phyloP scores from a whole-genome alignment of 2,888 invertebrate genomes.

The Cantharis flavilabris region DNA sequence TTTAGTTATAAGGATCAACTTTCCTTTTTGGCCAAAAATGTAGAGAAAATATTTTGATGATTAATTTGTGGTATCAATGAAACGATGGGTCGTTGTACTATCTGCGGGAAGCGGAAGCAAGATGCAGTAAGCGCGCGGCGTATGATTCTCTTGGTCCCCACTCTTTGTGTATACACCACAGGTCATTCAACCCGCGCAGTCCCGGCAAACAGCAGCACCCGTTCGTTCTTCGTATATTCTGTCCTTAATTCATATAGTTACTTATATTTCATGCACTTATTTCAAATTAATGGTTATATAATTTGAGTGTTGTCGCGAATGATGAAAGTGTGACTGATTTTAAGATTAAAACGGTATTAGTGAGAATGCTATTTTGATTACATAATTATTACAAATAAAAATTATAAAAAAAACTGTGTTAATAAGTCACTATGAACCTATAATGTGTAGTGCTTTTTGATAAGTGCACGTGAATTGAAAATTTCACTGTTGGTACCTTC shows the following conservation, averaged over 20 bases:
- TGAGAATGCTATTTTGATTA: constrained; percentile 20
- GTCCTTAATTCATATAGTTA: constrained; percentile 49
- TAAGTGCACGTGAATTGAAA: constrained; percentile 7
- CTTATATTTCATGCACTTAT: constrained; percentile 46
- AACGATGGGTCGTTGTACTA: constrained; percentile 39
- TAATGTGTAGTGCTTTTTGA: constrained; percentile 16
- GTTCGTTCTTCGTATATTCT: constrained; percentile 48
- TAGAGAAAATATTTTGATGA: constrained; percentile 6
- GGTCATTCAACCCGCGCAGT: constrained; percentile 57
- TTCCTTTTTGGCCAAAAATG: not conserved
- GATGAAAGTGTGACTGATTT: constrained; percentile 28
- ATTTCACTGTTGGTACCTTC: not conserved
- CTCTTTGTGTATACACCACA: constrained; percentile 44
- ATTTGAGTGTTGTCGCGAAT: constrained; percentile 27
- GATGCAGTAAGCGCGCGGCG: constrained; percentile 54
- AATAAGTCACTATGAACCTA: constrained; percentile 12
- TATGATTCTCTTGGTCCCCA: constrained; percentile 48
- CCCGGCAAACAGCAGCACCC: constrained; percentile 52
- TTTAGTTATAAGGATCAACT: not conserved
- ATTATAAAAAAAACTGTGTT: constrained; percentile 9
- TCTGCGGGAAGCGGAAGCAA: constrained; percentile 53
- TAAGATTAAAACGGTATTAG: constrained; percentile 22
- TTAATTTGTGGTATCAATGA: constrained; percentile 36
- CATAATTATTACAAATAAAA: constrained; percentile 8
- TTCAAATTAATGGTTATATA: constrained; percentile 37